A percentile compares a stretch with the other conserved stretches of the same genome.
These are phyloP conservation scores for Augiades crinisus DNA, from an alignment of 2,888 invertebrate species.

Conservation along the genomic window DNA sequence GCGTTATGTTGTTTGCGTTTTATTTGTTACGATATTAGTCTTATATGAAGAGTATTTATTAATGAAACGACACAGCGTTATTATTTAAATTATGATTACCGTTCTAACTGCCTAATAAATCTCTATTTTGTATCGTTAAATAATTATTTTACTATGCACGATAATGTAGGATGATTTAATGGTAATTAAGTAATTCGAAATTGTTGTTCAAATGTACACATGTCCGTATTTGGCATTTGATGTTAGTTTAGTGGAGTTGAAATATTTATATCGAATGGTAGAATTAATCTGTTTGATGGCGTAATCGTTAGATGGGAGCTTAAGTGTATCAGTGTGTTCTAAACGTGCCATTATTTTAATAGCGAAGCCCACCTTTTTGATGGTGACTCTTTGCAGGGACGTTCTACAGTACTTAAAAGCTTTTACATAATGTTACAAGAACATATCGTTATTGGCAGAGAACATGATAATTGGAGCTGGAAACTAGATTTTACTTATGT, in stretches of 20 bases:
- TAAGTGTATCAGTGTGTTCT: constrained; percentile 60
- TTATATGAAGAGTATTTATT: constrained; percentile 13
- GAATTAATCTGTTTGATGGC: constrained; percentile 13
- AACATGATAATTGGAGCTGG: constrained; percentile 1
- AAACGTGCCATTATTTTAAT: constrained; percentile 52
- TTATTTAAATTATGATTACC: constrained; percentile 8
- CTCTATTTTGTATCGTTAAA: constrained; percentile 10
- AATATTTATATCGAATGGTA: constrained; percentile 14
- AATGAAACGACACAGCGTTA: not conserved
- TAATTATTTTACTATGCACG: constrained; percentile 9
- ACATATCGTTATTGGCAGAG: constrained; percentile 3
- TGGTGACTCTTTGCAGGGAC: constrained; percentile 13
- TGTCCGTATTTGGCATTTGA: constrained; percentile 21
- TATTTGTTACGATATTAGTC: constrained; percentile 8
- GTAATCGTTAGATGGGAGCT: constrained; percentile 38
- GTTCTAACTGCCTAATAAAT: constrained; percentile 18
- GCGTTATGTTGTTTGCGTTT: constrained; percentile 24
- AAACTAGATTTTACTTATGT: not conserved
- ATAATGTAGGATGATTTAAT: constrained; percentile 4
- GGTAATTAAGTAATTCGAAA: constrained; percentile 8
- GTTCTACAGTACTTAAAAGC: constrained; percentile 45
- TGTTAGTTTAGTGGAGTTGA: constrained; percentile 21
- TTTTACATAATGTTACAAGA: constrained; percentile 44
- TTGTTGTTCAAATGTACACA: constrained; percentile 12
- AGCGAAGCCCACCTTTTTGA: constrained; percentile 10